Evolutionary conservation across 2,797 vertebrate species (phyloP), one percentile per base, ranked within the genome.

Genomic region (Scleropages formosus): DNA sequence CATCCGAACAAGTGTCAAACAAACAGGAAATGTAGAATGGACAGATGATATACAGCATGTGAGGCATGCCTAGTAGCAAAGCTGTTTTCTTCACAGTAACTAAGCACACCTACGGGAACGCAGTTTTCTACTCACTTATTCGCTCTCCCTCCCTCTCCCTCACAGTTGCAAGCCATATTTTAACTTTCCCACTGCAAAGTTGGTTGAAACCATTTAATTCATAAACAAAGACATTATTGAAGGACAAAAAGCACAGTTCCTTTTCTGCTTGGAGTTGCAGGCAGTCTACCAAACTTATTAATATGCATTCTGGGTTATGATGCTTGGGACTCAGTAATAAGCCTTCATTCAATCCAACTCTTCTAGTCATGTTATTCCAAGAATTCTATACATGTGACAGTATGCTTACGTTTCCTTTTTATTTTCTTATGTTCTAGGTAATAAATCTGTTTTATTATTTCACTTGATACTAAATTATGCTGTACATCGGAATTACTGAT

Each of bases 401-500:
- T 51, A 51, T 51, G 4, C 44, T 16, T 68, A 47, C 15, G 16
- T 7, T 15, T 24, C 51, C 47, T 47, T 68, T 68, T 68, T 51
- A 26, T 13, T 4, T 44, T 68, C 51, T 49, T 49, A 26, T 26
- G 46, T 47, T 49, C 0, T 68, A 49, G 49, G 51, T 49, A 56
- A 68, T 47, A 15, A 68, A 68, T 68, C 12, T 13, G 20, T 13
- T 47, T 49, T 20, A 12, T 24, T 68, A 68, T 68, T 53, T 18
- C 9, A 24, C 49, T 47, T 51, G 46, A 49, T 68, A 12, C 47
- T 68, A 68, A 20, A 49, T 68, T 68, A 68, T 68, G 68, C 46
- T 22, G 24, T 49, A 68, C 66, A 68, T 68, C 66, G 68, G 66
- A 68, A 68, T 68, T 22, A 11, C 66, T 68, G 66, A 68, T 47